Evolutionary conservation across 64 coral and sea anemone species (phyloP).

Genomic region (Cladopsammia gracilis): DNA sequence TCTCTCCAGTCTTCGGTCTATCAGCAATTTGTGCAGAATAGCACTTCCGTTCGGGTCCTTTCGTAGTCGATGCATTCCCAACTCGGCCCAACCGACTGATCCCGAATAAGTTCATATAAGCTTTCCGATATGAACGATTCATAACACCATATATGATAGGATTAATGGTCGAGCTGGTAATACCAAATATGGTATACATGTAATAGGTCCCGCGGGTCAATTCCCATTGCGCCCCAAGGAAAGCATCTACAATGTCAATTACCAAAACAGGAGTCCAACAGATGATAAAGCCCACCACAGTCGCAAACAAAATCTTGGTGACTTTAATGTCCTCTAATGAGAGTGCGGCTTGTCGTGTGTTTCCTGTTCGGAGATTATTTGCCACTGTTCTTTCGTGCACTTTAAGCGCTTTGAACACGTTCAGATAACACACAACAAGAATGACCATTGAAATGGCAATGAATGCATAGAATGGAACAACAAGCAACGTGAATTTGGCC

Average conservation of each 20-base stretch:
- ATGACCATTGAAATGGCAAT: slow-evolving; percentile 42
- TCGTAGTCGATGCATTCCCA: neutral
- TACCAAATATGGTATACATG: slow-evolving; percentile 49
- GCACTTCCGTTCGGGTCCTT: neutral
- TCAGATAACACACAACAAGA: slow-evolving; percentile 42
- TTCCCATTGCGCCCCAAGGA: slow-evolving; percentile 10
- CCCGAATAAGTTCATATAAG: neutral
- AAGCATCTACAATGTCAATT: slow-evolving; percentile 16
- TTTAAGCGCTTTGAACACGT: slow-evolving; percentile 45
- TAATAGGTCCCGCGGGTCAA: slow-evolving; percentile 15
- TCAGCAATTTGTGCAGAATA: no score
- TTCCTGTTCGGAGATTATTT: slow-evolving; percentile 1
- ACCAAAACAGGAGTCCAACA: slow-evolving; percentile 27
- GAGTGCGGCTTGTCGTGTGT: neutral
- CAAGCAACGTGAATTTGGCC: slow-evolving; percentile 1
- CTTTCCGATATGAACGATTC: slow-evolving; percentile 39
- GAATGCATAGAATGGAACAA: slow-evolving; percentile 12
- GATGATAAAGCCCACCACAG: slow-evolving; percentile 1
- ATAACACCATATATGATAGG: slow-evolving; percentile 33
- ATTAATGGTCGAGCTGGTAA: slow-evolving; percentile 26
- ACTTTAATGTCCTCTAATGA: slow-evolving; percentile 69
- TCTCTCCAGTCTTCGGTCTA: neutral
- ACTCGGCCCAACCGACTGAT: neutral
- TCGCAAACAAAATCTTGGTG: slow-evolving; percentile 43
- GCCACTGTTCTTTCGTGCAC: slow-evolving; percentile 20